Base-by-base conservation (phyloP, 2,888 invertebrate species). In the Carcina quercana region DNA sequence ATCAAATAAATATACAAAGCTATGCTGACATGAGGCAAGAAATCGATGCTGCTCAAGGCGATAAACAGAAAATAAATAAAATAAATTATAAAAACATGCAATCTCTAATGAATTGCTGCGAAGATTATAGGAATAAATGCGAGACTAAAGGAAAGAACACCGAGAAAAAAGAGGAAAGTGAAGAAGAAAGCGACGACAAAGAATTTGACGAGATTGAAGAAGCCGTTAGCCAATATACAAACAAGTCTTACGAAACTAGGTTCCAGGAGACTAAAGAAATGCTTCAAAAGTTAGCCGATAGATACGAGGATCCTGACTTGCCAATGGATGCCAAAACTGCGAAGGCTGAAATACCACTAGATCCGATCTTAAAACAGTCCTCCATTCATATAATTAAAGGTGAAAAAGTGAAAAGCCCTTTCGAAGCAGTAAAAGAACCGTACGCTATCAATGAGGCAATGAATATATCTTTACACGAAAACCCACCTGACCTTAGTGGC, bases 261-360 rank as follows among this genome's bases (percentile, higher is more conserved):
- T 82, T 48, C 43, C 62, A 73, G 45, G 80, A 84, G 50, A 82
- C 80, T 6, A 72, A 73, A 41, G 65, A 71, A n/a, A 70, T 82
- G 74, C 56, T 83, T 3, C 41, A 50, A 2, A 62, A 67, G 43
- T 49, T 83, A 51, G 80, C 82, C 10, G 73, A 80, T 40, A 53
- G 47, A 25, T 66, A 65, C 34, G 78, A 82, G 2, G 53, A 68
- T 21, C 54, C 57, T 11, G 12, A 24, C 11, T 3, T 6, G 6
- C 24, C 24, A 6, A 3, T 6, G 6, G 45, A 50, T 20, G 40
- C 38, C 35, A 32, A 35, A 25, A 45, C 47, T n/a, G 15, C 30
- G 7, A 26, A 36, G 3, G 19, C 21, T 28, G 43, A 47, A 32
- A 47, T 66, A 28, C 41, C 40, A 20, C 44, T 50, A 15, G 52